Conservation (phyloP, 2,113 vertebrate species). For the Anguilla rostrata region DNA sequence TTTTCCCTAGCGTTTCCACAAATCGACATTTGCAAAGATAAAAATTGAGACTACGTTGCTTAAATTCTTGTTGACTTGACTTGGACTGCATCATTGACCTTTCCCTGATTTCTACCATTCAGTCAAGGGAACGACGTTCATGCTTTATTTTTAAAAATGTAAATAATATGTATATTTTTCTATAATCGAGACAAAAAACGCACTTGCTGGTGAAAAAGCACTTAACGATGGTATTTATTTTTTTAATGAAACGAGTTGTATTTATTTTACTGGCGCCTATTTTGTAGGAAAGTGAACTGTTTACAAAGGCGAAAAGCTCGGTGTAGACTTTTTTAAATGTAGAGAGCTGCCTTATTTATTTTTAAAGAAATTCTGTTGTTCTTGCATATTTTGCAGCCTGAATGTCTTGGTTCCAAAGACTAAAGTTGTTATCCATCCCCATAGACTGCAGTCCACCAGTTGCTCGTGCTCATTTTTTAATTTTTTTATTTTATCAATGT, state of each 20-base stretch:
- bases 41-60: not conserved
- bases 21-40: not conserved
- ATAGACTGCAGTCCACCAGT: conserved; percentile 60
- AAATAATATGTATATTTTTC: conserved; percentile 99
- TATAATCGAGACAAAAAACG: conserved; percentile 83
- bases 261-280: conserved; percentile 86
- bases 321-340: conserved; percentile 76
- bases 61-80: conserved; percentile 56
- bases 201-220: conserved; percentile 98
- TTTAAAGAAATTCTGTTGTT: not conserved
- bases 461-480: conserved; percentile 48
- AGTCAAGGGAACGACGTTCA: conserved; percentile 65
- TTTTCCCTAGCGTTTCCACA: conserved; percentile 17
- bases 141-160: conserved; percentile 81
- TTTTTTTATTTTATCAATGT: not conserved
- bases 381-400: conserved; percentile 71
- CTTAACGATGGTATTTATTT: conserved; percentile 97
- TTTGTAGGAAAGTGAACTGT: conserved; percentile 78
- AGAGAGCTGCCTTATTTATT: conserved; percentile 50
- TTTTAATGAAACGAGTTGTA: conserved; percentile 81
- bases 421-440: conserved; percentile 62
- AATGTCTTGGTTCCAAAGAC: conserved; percentile 76
- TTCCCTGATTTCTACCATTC: conserved; percentile 56
- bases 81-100: conserved; percentile 15
- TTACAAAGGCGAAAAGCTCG: conserved; percentile 85